Conservation (phyloP, 2,113 vertebrate species). For the Ranitomeya variabilis region DNA sequence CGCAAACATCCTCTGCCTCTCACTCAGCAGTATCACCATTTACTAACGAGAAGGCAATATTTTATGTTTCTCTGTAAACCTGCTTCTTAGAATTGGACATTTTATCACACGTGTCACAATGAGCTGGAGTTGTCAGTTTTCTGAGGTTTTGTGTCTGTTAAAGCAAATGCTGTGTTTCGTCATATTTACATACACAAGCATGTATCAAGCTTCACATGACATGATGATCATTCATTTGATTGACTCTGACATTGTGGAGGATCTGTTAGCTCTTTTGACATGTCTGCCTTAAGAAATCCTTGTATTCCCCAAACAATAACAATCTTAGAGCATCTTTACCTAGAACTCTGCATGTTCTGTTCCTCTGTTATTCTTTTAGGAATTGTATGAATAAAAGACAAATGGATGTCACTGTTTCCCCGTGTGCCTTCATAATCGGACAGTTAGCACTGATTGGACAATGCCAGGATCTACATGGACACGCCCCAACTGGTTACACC, state of each 20-base stretch:
- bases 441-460: too few species aligned
- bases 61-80: neutral
- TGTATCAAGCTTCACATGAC: neutral
- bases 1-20: constrained; percentile 33
- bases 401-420: too few species aligned
- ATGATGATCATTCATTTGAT: neutral
- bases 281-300: too few species aligned
- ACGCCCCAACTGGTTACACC: too few species aligned
- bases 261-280: too few species aligned
- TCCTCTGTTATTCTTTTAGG: too few species aligned
- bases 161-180: neutral
- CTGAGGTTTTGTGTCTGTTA: neutral
- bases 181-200: neutral
- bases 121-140: neutral
- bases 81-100: neutral
- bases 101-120: neutral
- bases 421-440: too few species aligned
- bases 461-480: too few species aligned
- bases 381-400: too few species aligned
- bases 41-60: neutral
- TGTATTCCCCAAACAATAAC: too few species aligned
- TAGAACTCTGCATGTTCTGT: too few species aligned
- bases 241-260: neutral
- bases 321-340: too few species aligned
- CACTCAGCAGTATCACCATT: neutral